These are phyloP conservation scores for Poeciliopsis paucimaculata DNA, from an alignment of 2,797 vertebrate species.

Conservation along the genomic window DNA sequence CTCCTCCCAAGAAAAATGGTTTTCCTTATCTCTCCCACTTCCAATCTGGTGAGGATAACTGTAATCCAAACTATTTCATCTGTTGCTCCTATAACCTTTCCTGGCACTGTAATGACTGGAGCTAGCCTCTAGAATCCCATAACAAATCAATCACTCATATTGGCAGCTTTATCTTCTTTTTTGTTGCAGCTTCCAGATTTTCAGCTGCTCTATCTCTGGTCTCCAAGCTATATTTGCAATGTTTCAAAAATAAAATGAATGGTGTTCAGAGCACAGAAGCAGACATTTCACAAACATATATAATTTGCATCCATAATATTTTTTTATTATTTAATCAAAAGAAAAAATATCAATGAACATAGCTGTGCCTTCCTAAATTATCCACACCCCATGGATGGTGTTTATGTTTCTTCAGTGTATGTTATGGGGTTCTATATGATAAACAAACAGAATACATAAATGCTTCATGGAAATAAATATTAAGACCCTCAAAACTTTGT, in stretches of 20 bases:
- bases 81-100: slow-evolving; percentile 58
- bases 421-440: background rate
- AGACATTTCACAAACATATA: background rate
- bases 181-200: slow-evolving; percentile 53
- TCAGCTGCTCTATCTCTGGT: slow-evolving; percentile 1
- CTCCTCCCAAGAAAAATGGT: slow-evolving; percentile 29
- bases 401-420: background rate
- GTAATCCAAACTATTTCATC: slow-evolving; percentile 58
- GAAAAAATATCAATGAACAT: background rate
- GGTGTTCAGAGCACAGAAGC: background rate
- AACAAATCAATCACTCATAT: slow-evolving; percentile 69
- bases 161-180: slow-evolving; percentile 75
- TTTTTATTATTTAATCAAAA: background rate
- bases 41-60: slow-evolving; percentile 49
- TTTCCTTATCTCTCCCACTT: slow-evolving; percentile 51
- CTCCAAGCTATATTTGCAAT: background rate
- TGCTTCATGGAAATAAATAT: background rate
- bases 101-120: slow-evolving; percentile 42
- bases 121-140: slow-evolving; percentile 56
- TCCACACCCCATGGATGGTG: background rate
- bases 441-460: background rate
- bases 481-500: background rate
- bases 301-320: background rate
- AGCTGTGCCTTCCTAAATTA: background rate
- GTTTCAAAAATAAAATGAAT: slow-evolving; percentile 29